Evolutionary conservation across 2,797 vertebrate species (phyloP), one percentile per base, ranked within the genome.

Genomic region (Buceros bicornis): DNA sequence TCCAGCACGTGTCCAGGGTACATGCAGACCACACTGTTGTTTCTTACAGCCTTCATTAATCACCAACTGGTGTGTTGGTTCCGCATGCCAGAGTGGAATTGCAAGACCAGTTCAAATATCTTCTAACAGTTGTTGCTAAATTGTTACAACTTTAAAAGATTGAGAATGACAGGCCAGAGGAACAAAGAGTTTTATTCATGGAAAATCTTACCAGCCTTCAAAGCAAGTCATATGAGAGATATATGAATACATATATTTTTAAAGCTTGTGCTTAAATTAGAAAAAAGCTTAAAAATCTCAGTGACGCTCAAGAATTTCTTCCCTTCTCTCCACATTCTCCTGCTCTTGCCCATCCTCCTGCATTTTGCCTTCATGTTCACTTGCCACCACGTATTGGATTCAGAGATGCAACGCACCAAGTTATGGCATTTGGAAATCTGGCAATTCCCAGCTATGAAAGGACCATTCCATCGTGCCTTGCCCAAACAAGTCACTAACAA

Each of bases 151-250:
- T 89, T 95, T 64, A 69, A 65, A 91, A 90, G 54, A 90, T 35
- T 72, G 60, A 89, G 69, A 76, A 47, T 82, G 85, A 83, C 93
- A 91, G 85, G 77, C 83, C 80, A 82, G 64, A 73, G 70, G 79
- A 95, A 95, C 77, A 95, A 82, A 89, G 90, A 66, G 37, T 60
- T 92, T 95, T 84, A 84, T 93, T 95, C 82, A 95, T 57, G 85
- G 70, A 93, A 79, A 90, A 66, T 54, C 58, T 79, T 48, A 66
- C 48, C 25, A 50, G 85, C 58, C 73, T 87, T 90, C 80, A 90
- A 91, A 94, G 67, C 51, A 45, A 94, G 90, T 95, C 95, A 93
- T 53, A 73, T 82, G 87, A 95, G 61, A 71, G n/a, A 94, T 84
- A 87, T 16, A 86, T 72, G 57, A 81, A 89, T 56, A 76, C 53